These are phyloP conservation scores for Prunella fulvescens DNA, from an alignment of 2,113 vertebrate genomes.

Conservation along the genomic window DNA sequence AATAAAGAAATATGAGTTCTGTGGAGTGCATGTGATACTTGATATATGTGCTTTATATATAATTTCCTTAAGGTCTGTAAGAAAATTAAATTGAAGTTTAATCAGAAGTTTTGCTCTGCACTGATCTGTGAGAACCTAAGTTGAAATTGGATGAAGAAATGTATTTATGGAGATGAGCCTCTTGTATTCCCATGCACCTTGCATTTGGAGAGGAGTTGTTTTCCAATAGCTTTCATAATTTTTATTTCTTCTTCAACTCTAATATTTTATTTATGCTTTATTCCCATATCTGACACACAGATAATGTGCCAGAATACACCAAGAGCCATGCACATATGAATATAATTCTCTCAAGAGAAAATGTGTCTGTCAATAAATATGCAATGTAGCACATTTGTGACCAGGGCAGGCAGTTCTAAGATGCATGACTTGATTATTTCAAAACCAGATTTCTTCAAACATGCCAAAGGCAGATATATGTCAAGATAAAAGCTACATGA, in stretches of 20 bases:
- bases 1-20: background rate
- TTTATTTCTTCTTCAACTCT: background rate
- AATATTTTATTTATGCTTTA: conserved; percentile 4
- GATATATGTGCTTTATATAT: background rate
- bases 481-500: background rate
- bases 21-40: background rate
- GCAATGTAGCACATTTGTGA: background rate
- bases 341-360: background rate
- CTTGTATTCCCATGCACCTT: background rate
- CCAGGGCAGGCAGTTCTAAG: background rate
- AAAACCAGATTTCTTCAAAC: background rate
- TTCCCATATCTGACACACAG: background rate
- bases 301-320: background rate
- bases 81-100: background rate
- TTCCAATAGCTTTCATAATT: background rate
- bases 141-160: background rate
- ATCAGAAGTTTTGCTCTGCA: background rate
- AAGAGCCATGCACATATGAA: background rate
- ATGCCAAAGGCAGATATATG: background rate
- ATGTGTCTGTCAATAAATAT: background rate
- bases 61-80: background rate
- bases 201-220: background rate
- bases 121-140: background rate
- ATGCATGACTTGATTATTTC: conserved; percentile 10
- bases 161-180: background rate